Base-by-base conservation (phyloP, 2,888 invertebrate genomes). In the Orchestes rusci region DNA sequence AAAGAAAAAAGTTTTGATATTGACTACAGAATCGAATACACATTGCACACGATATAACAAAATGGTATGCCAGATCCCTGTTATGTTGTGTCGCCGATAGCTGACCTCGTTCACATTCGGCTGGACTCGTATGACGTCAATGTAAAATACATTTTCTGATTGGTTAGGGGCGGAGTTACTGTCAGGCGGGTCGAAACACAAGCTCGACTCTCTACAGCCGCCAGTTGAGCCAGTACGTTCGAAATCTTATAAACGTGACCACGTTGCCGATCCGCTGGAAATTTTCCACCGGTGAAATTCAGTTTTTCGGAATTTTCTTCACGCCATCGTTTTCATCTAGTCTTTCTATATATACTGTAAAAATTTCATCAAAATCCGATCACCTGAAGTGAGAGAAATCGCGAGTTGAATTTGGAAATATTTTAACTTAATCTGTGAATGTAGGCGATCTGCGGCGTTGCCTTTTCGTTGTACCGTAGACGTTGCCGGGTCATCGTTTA, bases 381-480 rank as follows among this genome's bases (percentile, higher is more conserved):
- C n/a, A 39, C 47, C 43, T n/a, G 50, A 56, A 57, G 43, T 16
- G 32, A 23, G 30, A 41, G 40, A 59, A 63, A 61, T 49, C 54
- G 51, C 40, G 30, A 51, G 54, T 43, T 52, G 54, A 59, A 56
- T 57, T 54, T 51, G 51, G 48, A 59, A 59, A 60, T 63, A 64
- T 63, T 64, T 60, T 59, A 60, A 61, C 61, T 61, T 59, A 57
- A 56, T 59, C 58, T 62, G 58, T 60, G 56, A 61, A 64, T 64
- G 63, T 63, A 61, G 63, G 62, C 62, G 61, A 64, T n/a, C n/a
- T 56, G 58, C 62, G 55, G 32, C 52, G 62, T 62, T 62, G 62
- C 56, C 62, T 56, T 53, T 43, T 48, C 30, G 17, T 40, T 43
- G 42, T 45, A 35, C 40, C 53, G 43, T 42, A 45, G 50, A 49